Evolutionary conservation across 2,888 invertebrate species (phyloP).

Genomic region (Lasioglossum marginatum): DNA sequence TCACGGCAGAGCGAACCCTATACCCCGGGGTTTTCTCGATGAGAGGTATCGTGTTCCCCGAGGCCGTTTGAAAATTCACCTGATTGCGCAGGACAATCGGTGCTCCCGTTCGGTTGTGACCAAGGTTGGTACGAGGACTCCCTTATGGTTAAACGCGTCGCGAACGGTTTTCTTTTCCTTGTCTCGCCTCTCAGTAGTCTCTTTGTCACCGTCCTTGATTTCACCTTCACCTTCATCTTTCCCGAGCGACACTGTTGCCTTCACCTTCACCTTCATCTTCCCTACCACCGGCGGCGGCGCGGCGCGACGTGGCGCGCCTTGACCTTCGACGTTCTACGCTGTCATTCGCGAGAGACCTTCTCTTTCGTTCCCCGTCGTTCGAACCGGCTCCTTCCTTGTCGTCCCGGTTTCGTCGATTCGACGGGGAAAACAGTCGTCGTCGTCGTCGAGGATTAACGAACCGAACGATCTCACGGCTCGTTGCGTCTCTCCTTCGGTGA

Average conservation of each 20-base stretch:
- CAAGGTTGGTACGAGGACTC: conserved; percentile 39
- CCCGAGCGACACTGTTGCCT: background rate
- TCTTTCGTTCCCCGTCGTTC: background rate
- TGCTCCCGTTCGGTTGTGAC: conserved; percentile 67
- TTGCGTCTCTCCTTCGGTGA: conserved; percentile 72
- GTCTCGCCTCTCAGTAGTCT: conserved; percentile 16
- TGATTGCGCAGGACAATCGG: conserved; percentile 65
- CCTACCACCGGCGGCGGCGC: background rate
- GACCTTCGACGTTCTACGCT: conserved; percentile 8
- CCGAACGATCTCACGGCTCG: conserved; percentile 65
- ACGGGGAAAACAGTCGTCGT: background rate
- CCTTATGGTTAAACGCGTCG: conserved; percentile 14
- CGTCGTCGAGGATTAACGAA: conserved; percentile 33
- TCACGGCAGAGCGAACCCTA: conserved; percentile 50
- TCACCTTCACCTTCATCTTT: conserved; percentile 52
- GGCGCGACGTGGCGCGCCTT: background rate
- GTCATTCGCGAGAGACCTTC: conserved; percentile 8
- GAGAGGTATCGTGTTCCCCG: conserved; percentile 30
- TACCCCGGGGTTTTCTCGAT: conserved; percentile 17
- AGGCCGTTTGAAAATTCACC: conserved; percentile 62
- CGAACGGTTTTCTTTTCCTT: conserved; percentile 19
- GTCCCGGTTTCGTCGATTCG: conserved; percentile 14
- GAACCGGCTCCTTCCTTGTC: background rate
- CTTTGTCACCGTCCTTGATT: conserved; percentile 48
- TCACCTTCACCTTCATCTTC: conserved; percentile 36